Percentiles rank a stretch among this genome's conserved stretches.
These are phyloP conservation scores for Cyrtodaria siliqua DNA, from an alignment of 2,888 invertebrate genomes.

Conservation along the genomic window DNA sequence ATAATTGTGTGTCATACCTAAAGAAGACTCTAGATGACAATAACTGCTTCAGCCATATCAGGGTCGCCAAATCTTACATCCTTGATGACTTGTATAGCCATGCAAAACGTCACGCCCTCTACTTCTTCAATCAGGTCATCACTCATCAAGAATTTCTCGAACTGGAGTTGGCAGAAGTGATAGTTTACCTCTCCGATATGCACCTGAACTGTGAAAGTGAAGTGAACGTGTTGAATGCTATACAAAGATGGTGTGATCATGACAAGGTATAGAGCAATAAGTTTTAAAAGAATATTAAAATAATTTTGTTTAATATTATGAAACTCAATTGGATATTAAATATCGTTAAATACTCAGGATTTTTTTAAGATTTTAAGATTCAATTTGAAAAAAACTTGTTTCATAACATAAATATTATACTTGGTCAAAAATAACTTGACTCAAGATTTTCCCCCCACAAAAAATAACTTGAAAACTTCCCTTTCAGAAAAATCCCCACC, in stretches of 20 bases:
- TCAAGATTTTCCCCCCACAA: no score
- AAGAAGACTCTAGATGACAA: constrained; percentile 16
- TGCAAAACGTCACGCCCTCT: constrained; percentile 47
- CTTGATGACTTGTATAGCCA: constrained; percentile 24
- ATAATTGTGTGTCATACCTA: constrained; percentile 28
- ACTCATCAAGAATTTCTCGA: constrained; percentile 28
- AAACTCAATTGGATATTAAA: no score
- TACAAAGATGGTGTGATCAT: constrained; percentile 30
- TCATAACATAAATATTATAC: no score
- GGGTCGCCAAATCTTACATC: constrained; percentile 14
- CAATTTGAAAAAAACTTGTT: no score
- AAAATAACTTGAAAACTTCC: no score
- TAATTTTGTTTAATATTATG: no score
- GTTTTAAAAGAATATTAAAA: no score
- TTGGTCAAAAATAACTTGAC: no score
- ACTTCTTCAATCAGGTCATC: constrained; percentile 33
- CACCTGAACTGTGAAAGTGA: constrained; percentile 45
- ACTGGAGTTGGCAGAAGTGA: constrained; percentile 11
- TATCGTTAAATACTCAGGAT: no score
- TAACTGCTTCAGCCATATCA: constrained; percentile 29
- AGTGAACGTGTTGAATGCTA: constrained; percentile 39
- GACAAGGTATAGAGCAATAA: constrained; percentile 6
- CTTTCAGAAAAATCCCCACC: no score
- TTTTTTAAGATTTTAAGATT: no score
- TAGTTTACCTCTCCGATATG: constrained; percentile 33